A percentile compares a stretch with the other conserved stretches of the same genome.
phyloP scores from a whole-genome alignment of 2,113 vertebrate genomes.

The Thunnus thynnus region DNA sequence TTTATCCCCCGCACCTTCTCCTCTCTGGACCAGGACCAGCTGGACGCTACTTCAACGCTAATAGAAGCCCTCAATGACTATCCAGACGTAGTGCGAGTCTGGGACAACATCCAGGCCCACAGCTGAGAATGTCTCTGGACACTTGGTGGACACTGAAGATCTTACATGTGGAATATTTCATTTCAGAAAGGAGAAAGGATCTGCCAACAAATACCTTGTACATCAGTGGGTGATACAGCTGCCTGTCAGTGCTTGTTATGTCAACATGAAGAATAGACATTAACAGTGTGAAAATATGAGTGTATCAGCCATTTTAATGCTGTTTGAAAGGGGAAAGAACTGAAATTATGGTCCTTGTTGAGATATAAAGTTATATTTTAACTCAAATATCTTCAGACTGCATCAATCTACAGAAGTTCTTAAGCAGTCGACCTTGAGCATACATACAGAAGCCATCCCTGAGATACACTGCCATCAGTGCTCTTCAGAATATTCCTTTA shows the following conservation, averaged over 20 bases:
- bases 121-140: slow-evolving; percentile 57
- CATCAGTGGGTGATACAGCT: not conserved
- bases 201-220: not conserved
- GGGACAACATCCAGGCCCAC: slow-evolving; percentile 88
- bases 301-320: slow-evolving; percentile 1
- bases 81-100: slow-evolving; percentile 87
- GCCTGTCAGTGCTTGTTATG: not conserved
- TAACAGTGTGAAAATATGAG: not conserved
- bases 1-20: slow-evolving; percentile 82
- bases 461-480: not conserved
- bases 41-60: slow-evolving; percentile 82
- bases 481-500: not conserved
- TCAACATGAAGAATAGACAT: slow-evolving; percentile 5
- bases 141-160: slow-evolving; percentile 18
- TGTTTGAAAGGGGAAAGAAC: not conserved
- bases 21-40: slow-evolving; percentile 80
- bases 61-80: slow-evolving; percentile 83
- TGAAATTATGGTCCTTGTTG: not conserved
- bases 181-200: slow-evolving; percentile 5
- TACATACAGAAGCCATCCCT: not conserved
- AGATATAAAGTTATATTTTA: not conserved
- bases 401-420: not conserved
- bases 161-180: slow-evolving; percentile 6
- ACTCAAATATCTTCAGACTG: not conserved
- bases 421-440: not conserved